Evolutionary conservation across 1,140 invertebrate genomes (phyloP).

Genomic region (Drosophila nasuta): DNA sequence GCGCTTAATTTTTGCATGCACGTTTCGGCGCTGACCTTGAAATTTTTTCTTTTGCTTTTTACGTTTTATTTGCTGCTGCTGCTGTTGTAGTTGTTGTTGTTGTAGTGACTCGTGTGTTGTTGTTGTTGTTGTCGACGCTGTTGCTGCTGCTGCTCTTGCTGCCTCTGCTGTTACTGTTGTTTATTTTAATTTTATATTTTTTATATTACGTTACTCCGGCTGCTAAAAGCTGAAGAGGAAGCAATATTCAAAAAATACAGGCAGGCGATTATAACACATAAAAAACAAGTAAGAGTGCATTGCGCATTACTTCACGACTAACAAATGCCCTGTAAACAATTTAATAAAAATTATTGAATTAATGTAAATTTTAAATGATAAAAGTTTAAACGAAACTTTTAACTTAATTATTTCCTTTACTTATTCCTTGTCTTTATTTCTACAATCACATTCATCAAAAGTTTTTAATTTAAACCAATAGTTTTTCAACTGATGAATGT

Average conservation of each 20-base stretch:
- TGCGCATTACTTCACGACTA: slow-evolving; percentile 5
- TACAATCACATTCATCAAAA: too few relatives aligned
- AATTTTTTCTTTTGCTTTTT: slow-evolving; percentile 77
- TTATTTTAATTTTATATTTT: slow-evolving; percentile 50
- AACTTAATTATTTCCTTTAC: too few relatives aligned
- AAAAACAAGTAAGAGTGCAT: slow-evolving; percentile 30
- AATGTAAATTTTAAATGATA: too few relatives aligned
- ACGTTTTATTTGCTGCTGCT: slow-evolving; percentile 60
- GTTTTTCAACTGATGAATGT: too few relatives aligned
- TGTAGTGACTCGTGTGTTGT: too few relatives aligned
- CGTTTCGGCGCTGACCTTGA: slow-evolving; percentile 82
- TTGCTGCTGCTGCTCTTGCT: slow-evolving; percentile 4
- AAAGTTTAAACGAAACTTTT: too few relatives aligned
- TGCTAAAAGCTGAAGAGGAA: slow-evolving; percentile 66
- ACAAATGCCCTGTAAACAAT: slow-evolving; percentile 42
- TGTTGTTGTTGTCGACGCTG: slow-evolving; percentile 10
- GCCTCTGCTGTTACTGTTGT: slow-evolving; percentile 29
- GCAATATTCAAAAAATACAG: slow-evolving; percentile 60
- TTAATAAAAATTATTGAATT: too few relatives aligned
- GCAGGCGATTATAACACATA: slow-evolving; percentile 51
- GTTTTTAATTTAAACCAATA: too few relatives aligned
- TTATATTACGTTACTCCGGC: slow-evolving; percentile 70
- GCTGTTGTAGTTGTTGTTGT: slow-evolving; percentile 51
- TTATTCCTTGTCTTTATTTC: too few relatives aligned
- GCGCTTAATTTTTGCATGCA: slow-evolving; percentile 83